phyloP scores from a whole-genome alignment of 1,140 invertebrate genomes.

The Drosophila oshimai region DNA sequence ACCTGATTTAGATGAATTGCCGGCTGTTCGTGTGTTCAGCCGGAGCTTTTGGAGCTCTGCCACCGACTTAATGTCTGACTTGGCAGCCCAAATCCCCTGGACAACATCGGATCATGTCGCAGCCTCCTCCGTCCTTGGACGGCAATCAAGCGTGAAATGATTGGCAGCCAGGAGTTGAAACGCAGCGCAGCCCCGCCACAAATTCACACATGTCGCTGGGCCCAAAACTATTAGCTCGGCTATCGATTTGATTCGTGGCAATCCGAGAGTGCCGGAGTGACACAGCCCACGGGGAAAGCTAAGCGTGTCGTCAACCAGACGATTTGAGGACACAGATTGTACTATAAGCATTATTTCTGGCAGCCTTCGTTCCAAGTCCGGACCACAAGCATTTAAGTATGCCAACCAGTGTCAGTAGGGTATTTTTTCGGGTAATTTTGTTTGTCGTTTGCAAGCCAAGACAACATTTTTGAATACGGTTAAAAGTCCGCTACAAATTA shows the following conservation, averaged over 20 bases:
- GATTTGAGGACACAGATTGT: constrained; percentile 49
- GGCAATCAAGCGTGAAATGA: constrained; percentile 69
- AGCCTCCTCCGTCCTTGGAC: constrained; percentile 21
- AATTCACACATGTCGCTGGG: constrained; percentile 65
- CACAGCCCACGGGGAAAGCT: constrained; percentile 31
- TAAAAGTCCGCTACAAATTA: too few relatives aligned
- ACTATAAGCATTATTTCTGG: constrained; percentile 53
- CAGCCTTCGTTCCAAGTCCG: constrained; percentile 40
- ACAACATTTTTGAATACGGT: not conserved
- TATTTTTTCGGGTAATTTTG: not conserved
- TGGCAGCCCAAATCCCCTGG: constrained; percentile 28
- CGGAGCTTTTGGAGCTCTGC: constrained; percentile 13
- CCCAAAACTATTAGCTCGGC: constrained; percentile 48
- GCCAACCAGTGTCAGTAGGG: constrained; percentile 1
- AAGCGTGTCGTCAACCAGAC: constrained; percentile 43
- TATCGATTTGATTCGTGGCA: constrained; percentile 63
- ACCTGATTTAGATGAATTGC: constrained; percentile 70
- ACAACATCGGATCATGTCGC: constrained; percentile 2
- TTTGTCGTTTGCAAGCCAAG: not conserved
- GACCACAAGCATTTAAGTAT: constrained; percentile 59
- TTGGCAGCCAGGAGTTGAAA: constrained; percentile 50
- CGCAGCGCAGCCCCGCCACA: constrained; percentile 40
- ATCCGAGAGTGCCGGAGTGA: constrained; percentile 17
- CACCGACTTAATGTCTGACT: constrained; percentile 41
- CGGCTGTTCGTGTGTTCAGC: constrained; percentile 33